These are phyloP conservation scores for Rhinella marina DNA, from an alignment of 2,797 vertebrate species.

Conservation along the genomic window DNA sequence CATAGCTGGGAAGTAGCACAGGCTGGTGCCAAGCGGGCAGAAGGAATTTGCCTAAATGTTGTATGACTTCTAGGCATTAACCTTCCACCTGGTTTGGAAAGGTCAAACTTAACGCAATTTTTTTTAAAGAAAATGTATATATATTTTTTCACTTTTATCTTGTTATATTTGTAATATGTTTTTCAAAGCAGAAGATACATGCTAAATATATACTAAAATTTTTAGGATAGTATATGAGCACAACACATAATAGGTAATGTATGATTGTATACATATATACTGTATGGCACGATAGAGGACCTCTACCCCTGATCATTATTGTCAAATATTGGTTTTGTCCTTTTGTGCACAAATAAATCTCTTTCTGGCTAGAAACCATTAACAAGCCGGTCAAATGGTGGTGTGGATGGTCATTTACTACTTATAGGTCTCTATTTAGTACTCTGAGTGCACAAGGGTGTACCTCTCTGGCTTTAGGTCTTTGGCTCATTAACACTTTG, in stretches of 20 bases:
- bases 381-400: background rate
- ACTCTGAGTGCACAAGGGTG: background rate
- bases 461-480: background rate
- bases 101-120: background rate
- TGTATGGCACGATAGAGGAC: background rate
- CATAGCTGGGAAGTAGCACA: background rate
- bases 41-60: background rate
- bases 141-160: background rate
- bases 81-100: background rate
- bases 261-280: background rate
- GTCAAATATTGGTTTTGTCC: background rate
- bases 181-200: background rate
- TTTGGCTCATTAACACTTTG: background rate
- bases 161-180: background rate
- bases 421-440: background rate
- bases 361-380: too few relatives aligned
- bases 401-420: background rate
- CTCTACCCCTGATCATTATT: background rate
- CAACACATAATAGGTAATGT: background rate
- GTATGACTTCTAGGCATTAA: background rate
- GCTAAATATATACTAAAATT: background rate
- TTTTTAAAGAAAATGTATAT: background rate
- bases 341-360: background rate
- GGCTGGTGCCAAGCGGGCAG: background rate
- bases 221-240: background rate